Evolutionary conservation across 2,888 invertebrate genomes (phyloP).

Genomic region (Pteria penguin): DNA sequence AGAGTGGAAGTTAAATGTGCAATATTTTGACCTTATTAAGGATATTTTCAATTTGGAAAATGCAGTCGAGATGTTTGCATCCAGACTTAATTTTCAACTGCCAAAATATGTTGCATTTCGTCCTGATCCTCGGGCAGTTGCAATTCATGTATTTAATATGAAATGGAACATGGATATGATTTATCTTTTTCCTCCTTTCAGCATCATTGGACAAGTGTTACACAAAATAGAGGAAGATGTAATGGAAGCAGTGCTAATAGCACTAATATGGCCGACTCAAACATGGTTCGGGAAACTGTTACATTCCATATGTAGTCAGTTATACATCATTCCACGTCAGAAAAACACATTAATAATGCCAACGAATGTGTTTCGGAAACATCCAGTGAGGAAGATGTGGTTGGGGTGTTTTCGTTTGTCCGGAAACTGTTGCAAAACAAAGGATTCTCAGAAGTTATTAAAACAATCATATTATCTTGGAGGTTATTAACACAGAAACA

Average conservation of each 20-base stretch:
- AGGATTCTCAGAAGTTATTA: slow-evolving; percentile 32
- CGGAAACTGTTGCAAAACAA: slow-evolving; percentile 19
- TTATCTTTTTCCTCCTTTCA: slow-evolving; percentile 48
- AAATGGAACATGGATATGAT: not conserved
- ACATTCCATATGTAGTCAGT: too few species aligned
- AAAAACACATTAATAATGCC: too few species aligned
- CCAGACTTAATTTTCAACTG: too few species aligned
- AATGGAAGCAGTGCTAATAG: slow-evolving; percentile 33
- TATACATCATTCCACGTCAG: too few species aligned
- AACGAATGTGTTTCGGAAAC: too few species aligned
- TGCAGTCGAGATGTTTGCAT: too few species aligned
- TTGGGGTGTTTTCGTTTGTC: slow-evolving; percentile 40
- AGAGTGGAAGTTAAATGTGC: too few species aligned
- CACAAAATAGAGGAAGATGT: slow-evolving; percentile 37
- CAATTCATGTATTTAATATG: slow-evolving; percentile 45
- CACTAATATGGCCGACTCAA: slow-evolving; percentile 47
- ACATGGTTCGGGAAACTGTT: slow-evolving; percentile 44
- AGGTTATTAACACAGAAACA: slow-evolving; percentile 41
- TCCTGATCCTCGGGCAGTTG: slow-evolving; percentile 44
- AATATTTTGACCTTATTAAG: too few species aligned
- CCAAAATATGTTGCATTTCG: too few species aligned
- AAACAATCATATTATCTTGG: slow-evolving; percentile 41
- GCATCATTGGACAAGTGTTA: slow-evolving; percentile 34
- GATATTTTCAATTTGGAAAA: too few species aligned
- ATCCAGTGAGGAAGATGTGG: too few species aligned